phyloP scores from a whole-genome alignment of 2,113 vertebrate genomes.

The Cheilinus undulatus region DNA sequence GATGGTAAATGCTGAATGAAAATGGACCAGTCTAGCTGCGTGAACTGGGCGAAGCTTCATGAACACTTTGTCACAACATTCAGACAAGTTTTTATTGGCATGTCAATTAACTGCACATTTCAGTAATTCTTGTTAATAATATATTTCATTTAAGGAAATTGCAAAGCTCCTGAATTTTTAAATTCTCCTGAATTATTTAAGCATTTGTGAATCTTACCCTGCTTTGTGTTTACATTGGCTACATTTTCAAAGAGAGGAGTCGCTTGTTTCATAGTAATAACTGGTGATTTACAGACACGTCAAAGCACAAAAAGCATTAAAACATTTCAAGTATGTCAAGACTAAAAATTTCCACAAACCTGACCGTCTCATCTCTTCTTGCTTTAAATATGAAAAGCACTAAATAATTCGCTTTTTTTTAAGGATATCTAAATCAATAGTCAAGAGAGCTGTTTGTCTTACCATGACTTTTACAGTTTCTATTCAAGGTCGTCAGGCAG shows the following conservation, averaged over 20 bases:
- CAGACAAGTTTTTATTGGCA: conserved; percentile 1
- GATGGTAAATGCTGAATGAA: too few relatives aligned
- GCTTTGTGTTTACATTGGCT: background rate
- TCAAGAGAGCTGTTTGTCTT: background rate
- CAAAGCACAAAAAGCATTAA: conserved; percentile 23
- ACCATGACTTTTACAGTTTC: conserved; percentile 24
- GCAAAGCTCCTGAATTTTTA: conserved; percentile 1
- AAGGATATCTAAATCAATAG: conserved; percentile 39
- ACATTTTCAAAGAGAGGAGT: conserved; percentile 11
- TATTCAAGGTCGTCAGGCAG: conserved; percentile 36
- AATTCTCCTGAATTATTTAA: background rate
- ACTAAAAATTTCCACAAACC: conserved; percentile 23
- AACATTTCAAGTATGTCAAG: conserved; percentile 42
- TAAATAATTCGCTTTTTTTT: conserved; percentile 41
- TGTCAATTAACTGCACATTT: background rate
- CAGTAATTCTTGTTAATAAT: background rate
- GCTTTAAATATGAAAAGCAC: conserved; percentile 62
- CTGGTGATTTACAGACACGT: conserved; percentile 14
- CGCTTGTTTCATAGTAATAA: conserved; percentile 2
- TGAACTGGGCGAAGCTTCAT: too few relatives aligned
- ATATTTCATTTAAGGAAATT: background rate
- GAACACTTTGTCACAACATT: background rate
- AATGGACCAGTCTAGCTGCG: too few relatives aligned
- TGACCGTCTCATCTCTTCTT: conserved; percentile 9
- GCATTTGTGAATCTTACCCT: background rate